Conservation (phyloP, 2,113 vertebrate species). For the Phrynocephalus versicolor region DNA sequence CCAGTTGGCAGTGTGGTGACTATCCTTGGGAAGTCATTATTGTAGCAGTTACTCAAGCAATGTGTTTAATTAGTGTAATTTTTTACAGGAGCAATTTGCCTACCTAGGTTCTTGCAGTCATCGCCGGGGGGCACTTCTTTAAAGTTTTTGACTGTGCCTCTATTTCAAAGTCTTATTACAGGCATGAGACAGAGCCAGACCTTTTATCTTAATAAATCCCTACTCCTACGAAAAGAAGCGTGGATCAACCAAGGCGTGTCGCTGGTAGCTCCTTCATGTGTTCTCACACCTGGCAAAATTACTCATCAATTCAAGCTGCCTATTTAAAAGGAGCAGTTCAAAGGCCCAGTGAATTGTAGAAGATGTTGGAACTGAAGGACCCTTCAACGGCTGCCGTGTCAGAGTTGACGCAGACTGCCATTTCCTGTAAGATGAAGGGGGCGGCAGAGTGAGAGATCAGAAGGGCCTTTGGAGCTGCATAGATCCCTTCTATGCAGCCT, state of each 20-base stretch:
- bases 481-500: conserved; percentile 4
- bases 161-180: conserved; percentile 66
- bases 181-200: conserved; percentile 56
- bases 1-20: neutral
- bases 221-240: conserved; percentile 55
- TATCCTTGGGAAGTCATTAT: conserved; percentile 19
- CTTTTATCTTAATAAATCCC: conserved; percentile 71
- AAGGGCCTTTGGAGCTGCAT: conserved; percentile 12
- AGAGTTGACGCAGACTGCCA: conserved; percentile 65
- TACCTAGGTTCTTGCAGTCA: neutral
- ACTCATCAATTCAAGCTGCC: conserved; percentile 73
- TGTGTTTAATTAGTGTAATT: conserved; percentile 12
- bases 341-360: conserved; percentile 67
- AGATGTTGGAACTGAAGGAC: conserved; percentile 65
- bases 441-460: neutral
- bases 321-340: conserved; percentile 74
- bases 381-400: conserved; percentile 64
- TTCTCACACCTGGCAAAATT: conserved; percentile 74
- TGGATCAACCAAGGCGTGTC: conserved; percentile 37
- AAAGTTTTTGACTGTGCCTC: conserved; percentile 36
- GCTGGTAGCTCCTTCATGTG: conserved; percentile 63
- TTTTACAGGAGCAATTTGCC: neutral
- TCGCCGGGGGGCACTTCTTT: neutral
- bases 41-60: neutral
- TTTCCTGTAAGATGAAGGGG: conserved; percentile 63